Base-by-base conservation (phyloP, 2,797 vertebrate species). In the Mus caroli region DNA sequence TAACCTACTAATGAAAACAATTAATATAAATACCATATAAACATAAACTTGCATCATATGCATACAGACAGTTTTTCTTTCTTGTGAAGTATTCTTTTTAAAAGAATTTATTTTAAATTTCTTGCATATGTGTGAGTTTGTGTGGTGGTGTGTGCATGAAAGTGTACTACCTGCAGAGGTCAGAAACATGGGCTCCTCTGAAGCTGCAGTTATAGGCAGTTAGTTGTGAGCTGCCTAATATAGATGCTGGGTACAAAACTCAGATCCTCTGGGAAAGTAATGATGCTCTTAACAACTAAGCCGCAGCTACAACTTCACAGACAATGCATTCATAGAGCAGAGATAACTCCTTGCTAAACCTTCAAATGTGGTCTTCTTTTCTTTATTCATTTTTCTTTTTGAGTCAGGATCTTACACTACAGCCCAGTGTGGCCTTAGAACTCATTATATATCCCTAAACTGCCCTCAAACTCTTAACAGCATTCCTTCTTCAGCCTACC, bases 1-100 rank as follows among this genome's bases (percentile, higher is more conserved):
- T 15, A 71, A 19, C 8, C 5, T 26, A 73, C 43, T 75, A 37
- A 40, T 40, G n/a, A 62, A 60, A 92, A 71, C 34, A 73, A 46
- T 88, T 82, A 90, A 89, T 78, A 24, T 73, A 91, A 94, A 88
- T 40, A 91, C 50, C 87, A 86, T 82, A 19, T 77, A 93, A 95
- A 92, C 24, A 92, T 56, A 77, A 84, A 88, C n/a, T 26, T 50
- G 46, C 60, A 50, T 76, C 3, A 73, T 54, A 88, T 11, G 52
- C 22, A 4, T 82, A 64, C 9, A 79, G n/a, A 71, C 64, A 90
- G 58, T 58, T 93, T 71, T 64, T 79, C 71, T 76, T 52, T 58
- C n/a, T 82, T 71, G 80, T 2, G 82, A 60, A 52, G 34, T 40
- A 46, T 86, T 88, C 26, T 13, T 56, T 40, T 56, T 40, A 26